Evolutionary conservation across 2,797 vertebrate genomes (phyloP).

Genomic region (Lacerta agilis): DNA sequence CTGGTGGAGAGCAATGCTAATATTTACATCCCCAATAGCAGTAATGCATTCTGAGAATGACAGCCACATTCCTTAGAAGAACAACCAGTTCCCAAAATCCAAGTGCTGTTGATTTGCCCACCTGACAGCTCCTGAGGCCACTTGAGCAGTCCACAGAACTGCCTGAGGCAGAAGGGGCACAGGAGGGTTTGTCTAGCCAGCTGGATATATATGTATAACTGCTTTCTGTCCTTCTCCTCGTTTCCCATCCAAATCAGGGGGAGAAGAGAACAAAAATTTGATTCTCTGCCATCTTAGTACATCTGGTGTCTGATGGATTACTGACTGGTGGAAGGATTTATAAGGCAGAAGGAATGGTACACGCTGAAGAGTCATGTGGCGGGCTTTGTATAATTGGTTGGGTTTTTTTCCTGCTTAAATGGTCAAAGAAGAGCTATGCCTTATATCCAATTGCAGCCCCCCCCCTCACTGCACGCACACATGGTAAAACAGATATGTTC

Average conservation of each 20-base stretch:
- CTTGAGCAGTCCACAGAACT: neutral
- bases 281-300: neutral
- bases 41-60: neutral
- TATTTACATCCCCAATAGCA: neutral
- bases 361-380: neutral
- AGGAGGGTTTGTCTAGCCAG: neutral
- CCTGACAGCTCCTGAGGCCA: slow-evolving; percentile 11
- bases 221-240: neutral
- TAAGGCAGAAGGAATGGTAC: neutral
- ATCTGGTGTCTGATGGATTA: slow-evolving; percentile 2
- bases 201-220: neutral
- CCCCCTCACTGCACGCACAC: too few species aligned
- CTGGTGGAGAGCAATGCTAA: neutral
- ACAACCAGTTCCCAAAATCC: neutral
- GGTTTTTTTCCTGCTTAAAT: neutral
- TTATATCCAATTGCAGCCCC: neutral
- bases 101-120: neutral
- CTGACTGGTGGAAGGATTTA: neutral
- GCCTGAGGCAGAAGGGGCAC: neutral
- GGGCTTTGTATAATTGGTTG: neutral
- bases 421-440: neutral
- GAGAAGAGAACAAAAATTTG: neutral
- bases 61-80: neutral
- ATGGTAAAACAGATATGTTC: too few species aligned
- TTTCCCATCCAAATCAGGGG: neutral